Evolutionary conservation across 2,113 vertebrate genomes (phyloP), one percentile per base, ranked within the genome.

Genomic region (Ranitomeya imitator): DNA sequence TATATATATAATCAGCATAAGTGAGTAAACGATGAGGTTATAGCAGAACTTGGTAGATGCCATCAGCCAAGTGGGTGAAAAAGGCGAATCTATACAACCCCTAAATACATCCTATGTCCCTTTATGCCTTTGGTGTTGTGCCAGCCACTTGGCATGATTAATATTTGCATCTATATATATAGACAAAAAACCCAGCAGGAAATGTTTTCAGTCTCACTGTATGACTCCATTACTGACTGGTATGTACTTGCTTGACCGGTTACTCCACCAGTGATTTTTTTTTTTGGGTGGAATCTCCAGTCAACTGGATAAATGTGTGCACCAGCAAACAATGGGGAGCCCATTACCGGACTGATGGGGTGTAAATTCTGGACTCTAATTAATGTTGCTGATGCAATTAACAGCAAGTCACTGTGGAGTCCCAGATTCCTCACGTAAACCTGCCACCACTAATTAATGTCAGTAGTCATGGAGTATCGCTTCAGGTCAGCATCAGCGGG

Each of bases 231-330:
- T 52, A 69, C 45, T 16, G 45, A 7, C 82, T 84, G 51, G 37
- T 26, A 54, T 55, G 6, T 69, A 71, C 82, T 15, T 69, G 63
- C 82, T 18, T 84, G 63, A 55, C 82, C 31, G 63, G 51, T 71
- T 71, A 7, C 13, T 83, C 21, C 45, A 26, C 1, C 11, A 15
- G 81, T 67, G 21, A 83, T 15, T 84, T 84, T 69, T 23, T 37
- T 37, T 37, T 45, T 45, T 1, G 3, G 3, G 37, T 51, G 82
- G 82, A 84, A 84, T 69, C 63, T 84, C 82, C 65, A 55, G 65
- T 84, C 82, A 84, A n/a, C 51, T 26, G 82, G 51, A 84, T 84
- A 71, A 84, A 84, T 71, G n/a, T 69, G 81, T 54, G 45, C 54
- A 37, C 23, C 13, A 45, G 37, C 19, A 55, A 65, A 26, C 82